Evolutionary conservation across 2,797 vertebrate species (phyloP), one percentile per base, ranked within the genome.

Genomic region (Sylvia borin): DNA sequence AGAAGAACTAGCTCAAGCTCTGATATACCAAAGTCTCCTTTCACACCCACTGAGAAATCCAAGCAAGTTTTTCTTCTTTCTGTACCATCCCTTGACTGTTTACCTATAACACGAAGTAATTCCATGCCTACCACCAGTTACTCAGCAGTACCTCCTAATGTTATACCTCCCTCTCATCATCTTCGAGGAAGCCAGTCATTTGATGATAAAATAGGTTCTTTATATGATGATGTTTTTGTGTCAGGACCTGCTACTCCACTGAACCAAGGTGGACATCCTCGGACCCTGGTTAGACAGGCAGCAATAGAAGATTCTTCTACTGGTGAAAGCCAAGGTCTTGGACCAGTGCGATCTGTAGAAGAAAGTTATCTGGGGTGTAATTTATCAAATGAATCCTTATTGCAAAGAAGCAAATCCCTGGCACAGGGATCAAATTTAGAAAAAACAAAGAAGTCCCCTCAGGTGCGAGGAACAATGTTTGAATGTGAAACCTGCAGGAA

Each of bases 401-500:
- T 98, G 70, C 98, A 98, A 54, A 98, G 98, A 94, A 99, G 98
- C 95, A 99, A 98, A 96, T 98, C 98, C 5, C 98, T 98, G 90
- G 98, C 98, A 42, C 98, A 98, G 61, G 97, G 97, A 67, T 90
- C 97, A 43, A 98, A 93, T 68, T 96, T 98, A 66, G 99, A 99
- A 81, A 98, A 98, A 97, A 97, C 96, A 88, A 98, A 98, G 96
- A 99, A 99, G 89, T 98, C 98, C 24, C 98, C 98, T 81, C 99
- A 99, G 96, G 99, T 98, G 62, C 99, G 99, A 97, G 99, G 99
- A 88, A 99, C 99, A 13, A 99, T 99, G 99, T 99, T 99, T 77
- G 99, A 99, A 96, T 99, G 99, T 96, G 99, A 99, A 97, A 99
- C 99, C 8, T 99, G 99, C 95, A 98, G 99, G 64, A 99, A 99